phyloP scores from a whole-genome alignment of 2,113 vertebrate genomes.

The Gorsachius goisagi region DNA sequence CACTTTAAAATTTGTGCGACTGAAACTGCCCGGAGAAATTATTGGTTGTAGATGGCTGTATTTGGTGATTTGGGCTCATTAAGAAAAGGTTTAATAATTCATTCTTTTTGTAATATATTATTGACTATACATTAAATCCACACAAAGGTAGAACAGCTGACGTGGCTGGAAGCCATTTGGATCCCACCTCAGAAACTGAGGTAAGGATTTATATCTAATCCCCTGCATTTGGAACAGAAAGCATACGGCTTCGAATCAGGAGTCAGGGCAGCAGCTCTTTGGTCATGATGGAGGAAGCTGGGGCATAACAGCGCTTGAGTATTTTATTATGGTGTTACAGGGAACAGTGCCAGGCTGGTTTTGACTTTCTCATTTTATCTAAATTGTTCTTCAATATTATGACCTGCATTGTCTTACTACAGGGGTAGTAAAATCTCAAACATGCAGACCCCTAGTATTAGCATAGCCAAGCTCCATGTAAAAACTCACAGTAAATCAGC shows the following conservation, averaged over 20 bases:
- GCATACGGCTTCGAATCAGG: not conserved
- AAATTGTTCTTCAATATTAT: not conserved
- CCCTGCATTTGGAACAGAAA: not conserved
- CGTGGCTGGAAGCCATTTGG: not conserved
- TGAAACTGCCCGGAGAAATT: not conserved
- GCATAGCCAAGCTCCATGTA: not conserved
- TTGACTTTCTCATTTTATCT: not conserved
- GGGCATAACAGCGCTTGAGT: not conserved
- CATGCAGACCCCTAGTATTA: not conserved
- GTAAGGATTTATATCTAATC: not conserved
- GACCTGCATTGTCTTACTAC: not conserved
- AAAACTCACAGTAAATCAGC: conserved; percentile 9
- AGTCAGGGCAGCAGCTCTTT: fast-evolving
- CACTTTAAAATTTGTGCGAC: not conserved
- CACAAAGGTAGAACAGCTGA: conserved; percentile 10
- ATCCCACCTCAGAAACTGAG: not conserved
- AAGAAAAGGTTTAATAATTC: not conserved
- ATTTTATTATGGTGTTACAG: not conserved
- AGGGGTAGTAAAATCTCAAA: not conserved
- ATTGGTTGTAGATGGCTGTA: not conserved
- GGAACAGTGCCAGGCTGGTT: not conserved
- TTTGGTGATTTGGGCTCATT: not conserved
- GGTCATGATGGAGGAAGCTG: not conserved
- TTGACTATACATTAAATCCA: not conserved
- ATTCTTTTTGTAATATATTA: not conserved